These are phyloP conservation scores for Hydrophis major DNA, from an alignment of 2,797 vertebrate species.

Conservation along the genomic window DNA sequence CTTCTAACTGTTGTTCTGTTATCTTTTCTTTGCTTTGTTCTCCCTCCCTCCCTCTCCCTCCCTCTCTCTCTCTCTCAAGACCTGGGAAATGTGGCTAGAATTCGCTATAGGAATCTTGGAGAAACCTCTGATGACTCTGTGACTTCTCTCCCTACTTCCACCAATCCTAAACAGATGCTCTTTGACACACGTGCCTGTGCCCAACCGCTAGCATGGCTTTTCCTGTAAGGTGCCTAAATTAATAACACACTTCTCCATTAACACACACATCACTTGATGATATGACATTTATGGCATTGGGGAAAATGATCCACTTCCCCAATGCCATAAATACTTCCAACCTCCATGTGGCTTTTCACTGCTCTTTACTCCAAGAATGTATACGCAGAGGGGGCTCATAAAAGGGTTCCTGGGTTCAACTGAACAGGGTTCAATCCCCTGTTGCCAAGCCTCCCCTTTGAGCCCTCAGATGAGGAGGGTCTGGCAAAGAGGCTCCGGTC, in stretches of 20 bases:
- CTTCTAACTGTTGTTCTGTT: too few species aligned
- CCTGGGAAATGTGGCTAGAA: neutral
- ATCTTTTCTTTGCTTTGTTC: neutral
- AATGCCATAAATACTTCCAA: neutral
- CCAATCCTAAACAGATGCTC: neutral
- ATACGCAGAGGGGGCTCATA: neutral
- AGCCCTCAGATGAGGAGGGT: neutral
- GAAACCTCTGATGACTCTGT: neutral
- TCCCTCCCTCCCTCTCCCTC: neutral
- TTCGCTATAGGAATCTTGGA: neutral
- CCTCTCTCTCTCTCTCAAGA: neutral
- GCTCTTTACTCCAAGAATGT: neutral
- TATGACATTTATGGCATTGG: neutral
- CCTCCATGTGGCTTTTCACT: neutral
- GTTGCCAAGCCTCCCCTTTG: neutral
- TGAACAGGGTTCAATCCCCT: neutral
- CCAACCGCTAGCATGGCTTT: neutral
- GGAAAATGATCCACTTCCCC: neutral
- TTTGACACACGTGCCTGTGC: neutral
- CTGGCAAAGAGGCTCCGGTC: neutral
- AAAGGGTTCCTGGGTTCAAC: neutral
- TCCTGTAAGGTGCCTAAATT: conserved; percentile 5
- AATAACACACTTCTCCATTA: neutral
- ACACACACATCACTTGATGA: neutral
- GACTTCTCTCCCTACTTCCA: neutral